phyloP scores from a whole-genome alignment of 2,113 vertebrate species.

The Beaufortia kweichowensis region DNA sequence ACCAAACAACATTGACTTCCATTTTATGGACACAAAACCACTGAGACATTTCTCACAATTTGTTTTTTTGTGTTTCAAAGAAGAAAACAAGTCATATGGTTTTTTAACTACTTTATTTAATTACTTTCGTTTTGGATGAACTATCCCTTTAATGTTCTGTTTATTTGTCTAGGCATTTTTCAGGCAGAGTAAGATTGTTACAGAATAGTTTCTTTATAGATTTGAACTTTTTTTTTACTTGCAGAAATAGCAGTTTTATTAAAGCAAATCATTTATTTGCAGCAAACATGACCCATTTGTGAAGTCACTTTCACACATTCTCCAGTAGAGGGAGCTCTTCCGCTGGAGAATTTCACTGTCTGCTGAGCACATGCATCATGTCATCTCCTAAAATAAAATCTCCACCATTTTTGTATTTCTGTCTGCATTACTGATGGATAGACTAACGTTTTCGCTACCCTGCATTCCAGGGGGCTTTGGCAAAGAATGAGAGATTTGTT shows the following conservation, averaged over 20 bases:
- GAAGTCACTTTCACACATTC: slow-evolving; percentile 48
- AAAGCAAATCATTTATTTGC: not conserved
- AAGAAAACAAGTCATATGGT: too few relatives aligned
- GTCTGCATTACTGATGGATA: slow-evolving; percentile 22
- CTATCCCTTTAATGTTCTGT: too few relatives aligned
- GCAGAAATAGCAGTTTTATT: not conserved
- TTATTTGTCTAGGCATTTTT: not conserved
- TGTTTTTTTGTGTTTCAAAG: too few relatives aligned
- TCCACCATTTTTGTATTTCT: slow-evolving; percentile 14
- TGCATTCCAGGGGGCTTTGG: slow-evolving; percentile 7
- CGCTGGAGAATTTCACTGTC: slow-evolving; percentile 34
- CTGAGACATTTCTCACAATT: too few relatives aligned
- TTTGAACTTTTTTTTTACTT: not conserved
- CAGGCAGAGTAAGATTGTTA: too few relatives aligned
- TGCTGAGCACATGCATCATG: not conserved
- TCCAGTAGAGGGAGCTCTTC: slow-evolving; percentile 69
- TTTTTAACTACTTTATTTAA: too few relatives aligned
- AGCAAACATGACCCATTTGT: slow-evolving; percentile 4
- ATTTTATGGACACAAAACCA: too few relatives aligned
- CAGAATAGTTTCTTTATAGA: not conserved
- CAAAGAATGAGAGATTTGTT: slow-evolving; percentile 40
- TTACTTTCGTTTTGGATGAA: too few relatives aligned
- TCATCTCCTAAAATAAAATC: slow-evolving; percentile 3
- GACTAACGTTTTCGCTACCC: not conserved
- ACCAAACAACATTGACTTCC: too few relatives aligned